Percentiles rank a stretch among this genome's conserved stretches.
phyloP scores from a whole-genome alignment of 2,888 invertebrate genomes.

The Pandemis heparana region DNA sequence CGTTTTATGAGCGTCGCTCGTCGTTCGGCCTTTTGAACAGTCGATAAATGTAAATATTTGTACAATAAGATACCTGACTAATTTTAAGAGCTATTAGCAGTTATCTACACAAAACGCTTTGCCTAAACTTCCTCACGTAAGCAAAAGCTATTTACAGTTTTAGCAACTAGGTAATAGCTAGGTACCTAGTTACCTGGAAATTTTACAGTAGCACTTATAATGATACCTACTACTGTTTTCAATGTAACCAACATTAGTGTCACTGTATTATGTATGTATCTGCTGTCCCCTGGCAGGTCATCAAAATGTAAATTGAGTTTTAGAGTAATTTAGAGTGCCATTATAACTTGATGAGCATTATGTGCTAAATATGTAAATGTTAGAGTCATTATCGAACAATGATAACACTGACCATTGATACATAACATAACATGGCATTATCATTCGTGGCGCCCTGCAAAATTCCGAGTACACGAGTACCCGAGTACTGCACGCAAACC shows the following conservation, averaged over 20 bases:
- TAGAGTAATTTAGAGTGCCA: background rate
- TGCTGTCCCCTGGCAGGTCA: constrained; percentile 19
- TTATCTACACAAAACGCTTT: background rate
- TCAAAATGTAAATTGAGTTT: constrained; percentile 31
- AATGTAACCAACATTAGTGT: constrained; percentile 15
- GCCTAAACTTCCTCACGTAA: background rate
- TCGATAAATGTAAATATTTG: constrained; percentile 25
- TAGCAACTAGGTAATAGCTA: background rate
- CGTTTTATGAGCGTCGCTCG: constrained; percentile 21
- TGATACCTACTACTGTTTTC: background rate
- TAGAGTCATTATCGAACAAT: constrained; percentile 21
- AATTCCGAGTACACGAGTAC: constrained; percentile 31
- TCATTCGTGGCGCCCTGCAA: constrained; percentile 36
- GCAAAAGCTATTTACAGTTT: background rate
- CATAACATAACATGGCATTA: constrained; percentile 24
- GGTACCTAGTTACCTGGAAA: background rate
- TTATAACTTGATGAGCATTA: constrained; percentile 5
- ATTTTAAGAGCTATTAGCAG: background rate
- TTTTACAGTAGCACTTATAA: background rate
- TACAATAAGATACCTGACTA: background rate
- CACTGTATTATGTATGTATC: background rate
- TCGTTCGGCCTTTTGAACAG: constrained; percentile 22
- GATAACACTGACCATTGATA: constrained; percentile 38
- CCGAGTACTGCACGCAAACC: constrained; percentile 26
- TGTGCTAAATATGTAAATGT: constrained; percentile 5